Evolutionary conservation across 2,888 invertebrate species (phyloP).

Genomic region (Perizoma affinitatum): DNA sequence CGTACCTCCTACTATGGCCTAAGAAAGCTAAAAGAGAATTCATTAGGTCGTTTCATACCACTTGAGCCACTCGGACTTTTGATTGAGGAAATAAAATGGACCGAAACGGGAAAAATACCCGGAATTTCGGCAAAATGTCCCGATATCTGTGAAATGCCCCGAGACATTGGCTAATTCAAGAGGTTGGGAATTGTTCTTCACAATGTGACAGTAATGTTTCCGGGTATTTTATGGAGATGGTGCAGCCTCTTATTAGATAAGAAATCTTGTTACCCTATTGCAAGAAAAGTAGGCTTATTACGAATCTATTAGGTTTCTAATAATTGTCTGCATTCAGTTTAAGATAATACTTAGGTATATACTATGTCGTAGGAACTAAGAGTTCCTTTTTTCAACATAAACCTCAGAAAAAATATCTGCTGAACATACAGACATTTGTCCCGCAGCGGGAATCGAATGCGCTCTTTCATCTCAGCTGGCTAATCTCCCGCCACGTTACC

Average conservation of each 20-base stretch:
- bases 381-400: too few relatives aligned
- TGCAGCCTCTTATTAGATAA: conserved; percentile 37
- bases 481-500: too few relatives aligned
- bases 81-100: conserved; percentile 80
- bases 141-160: conserved; percentile 30
- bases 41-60: conserved; percentile 76
- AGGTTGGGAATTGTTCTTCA: conserved; percentile 66
- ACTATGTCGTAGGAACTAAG: too few relatives aligned
- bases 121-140: conserved; percentile 22
- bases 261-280: conserved; percentile 10
- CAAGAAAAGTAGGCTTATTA: background rate
- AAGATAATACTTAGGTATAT: too few relatives aligned
- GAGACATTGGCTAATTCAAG: conserved; percentile 71
- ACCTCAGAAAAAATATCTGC: too few relatives aligned
- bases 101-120: conserved; percentile 28
- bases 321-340: too few relatives aligned
- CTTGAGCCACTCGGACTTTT: conserved; percentile 75
- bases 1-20: conserved; percentile 44
- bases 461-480: too few relatives aligned
- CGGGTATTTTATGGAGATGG: conserved; percentile 42
- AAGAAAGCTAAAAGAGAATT: conserved; percentile 67
- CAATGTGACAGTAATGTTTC: conserved; percentile 58
- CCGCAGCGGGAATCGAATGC: too few relatives aligned
- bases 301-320: too few relatives aligned
- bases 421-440: too few relatives aligned